Evolutionary conservation across 2,888 invertebrate species (phyloP), one percentile per base, ranked within the genome.

Genomic region (Psococerastis gibbosa): DNA sequence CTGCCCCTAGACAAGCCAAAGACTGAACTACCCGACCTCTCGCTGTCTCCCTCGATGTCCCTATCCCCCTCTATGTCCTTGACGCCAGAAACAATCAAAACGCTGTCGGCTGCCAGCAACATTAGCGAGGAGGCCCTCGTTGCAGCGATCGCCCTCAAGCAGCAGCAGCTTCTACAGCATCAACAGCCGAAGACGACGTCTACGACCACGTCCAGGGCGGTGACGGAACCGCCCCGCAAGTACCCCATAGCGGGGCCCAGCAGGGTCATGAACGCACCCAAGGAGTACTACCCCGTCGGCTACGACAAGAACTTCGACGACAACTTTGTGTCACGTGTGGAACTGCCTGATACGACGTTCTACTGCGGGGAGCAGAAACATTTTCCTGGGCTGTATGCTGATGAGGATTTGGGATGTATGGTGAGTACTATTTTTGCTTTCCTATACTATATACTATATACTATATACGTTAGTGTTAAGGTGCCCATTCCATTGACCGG

Each of bases 291-390:
- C 58, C 87, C 87, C 0, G 78, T 81, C 2, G 81, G 81, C 1
- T 87, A 87, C 55, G 84, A 85, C 55, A 85, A 85, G 62, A 83
- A 85, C 59, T 87, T 83, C 54, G 87, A 87, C 55, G 87, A 87
- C 54, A 82, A 84, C 54, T 85, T 85, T 58, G 75, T 77, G 45
- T 78, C 85, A 1, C 77, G 81, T 51, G 85, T 85, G 0, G 84
- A 84, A 54, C 63, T 87, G 17, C 87, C 87, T 0, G 78, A 78
- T 32, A 87, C 88, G 0, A 75, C 69, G 46, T 88, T 88, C 61
- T 75, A 79, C 49, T 88, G 88, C 55, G 82, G 83, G 1, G 80
- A 84, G 54, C 88, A 88, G 58, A 85, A 85, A 56, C 85, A 87
- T 61, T 87, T 88, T 57, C 88, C 88, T 0, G 88, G 88, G 32